Base-by-base conservation (phyloP, 1,140 invertebrate species). In the Hydropsyche tenuis region DNA sequence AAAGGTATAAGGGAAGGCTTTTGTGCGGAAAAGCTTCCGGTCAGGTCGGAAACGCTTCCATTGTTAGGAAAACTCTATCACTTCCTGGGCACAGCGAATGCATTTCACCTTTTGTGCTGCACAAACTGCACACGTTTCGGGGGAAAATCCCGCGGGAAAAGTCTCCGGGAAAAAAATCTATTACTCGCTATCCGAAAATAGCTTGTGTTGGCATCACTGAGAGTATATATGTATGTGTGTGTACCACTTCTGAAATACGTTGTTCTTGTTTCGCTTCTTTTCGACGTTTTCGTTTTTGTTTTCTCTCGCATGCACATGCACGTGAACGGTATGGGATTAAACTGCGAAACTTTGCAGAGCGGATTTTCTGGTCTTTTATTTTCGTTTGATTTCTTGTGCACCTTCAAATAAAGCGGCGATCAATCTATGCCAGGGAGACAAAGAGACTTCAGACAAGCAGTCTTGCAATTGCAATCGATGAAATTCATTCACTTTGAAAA, bases 31-130 rank as follows among this genome's bases (percentile, higher is more conserved):
- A 70, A 20, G 68, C 45, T 70, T 70, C 60, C 72, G 56, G 69
- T 69, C 69, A 72, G 75, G 72, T 20, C 14, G 70, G 30, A 72
- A 72, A 72, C 48, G 18, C 56, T 53, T 64, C 75, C 64, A 76
- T 76, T 76, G 75, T 76, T 68, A 45, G 72, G 72, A 65, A 69
- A 76, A 74, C 62, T 76, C 75, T 68, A 76, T 76, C 75, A 76
- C 68, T 72, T 72, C 68, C 62, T 60, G 45, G 27, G 46, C 25
- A 66, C 71, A 73, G 73, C 73, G 63, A 60, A 60, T 42, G 63
- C 73, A 72, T 72, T 73, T 73, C 51, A 73, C 72, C 75, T 70
- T 72, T 76, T 73, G 71, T 73, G 66, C 27, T 62, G 69, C 68
- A 76, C 75, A 76, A 74, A 72, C 56, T 60, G 56, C 56, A 60